phyloP scores from a whole-genome alignment of 2,797 vertebrate genomes.

The Acropternis orthonyx region DNA sequence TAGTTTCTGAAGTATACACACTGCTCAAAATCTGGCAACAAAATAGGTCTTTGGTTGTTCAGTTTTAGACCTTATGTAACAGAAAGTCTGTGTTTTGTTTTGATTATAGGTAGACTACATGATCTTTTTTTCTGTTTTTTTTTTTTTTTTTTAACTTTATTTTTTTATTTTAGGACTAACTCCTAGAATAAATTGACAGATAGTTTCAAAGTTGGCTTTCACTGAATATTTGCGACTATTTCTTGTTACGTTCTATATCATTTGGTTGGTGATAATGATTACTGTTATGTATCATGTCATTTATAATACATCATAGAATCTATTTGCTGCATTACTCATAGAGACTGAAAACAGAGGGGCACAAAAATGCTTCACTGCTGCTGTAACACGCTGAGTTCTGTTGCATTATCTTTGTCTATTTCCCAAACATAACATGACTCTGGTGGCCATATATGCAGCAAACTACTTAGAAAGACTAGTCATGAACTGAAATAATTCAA shows the following conservation, averaged over 20 bases:
- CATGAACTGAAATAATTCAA: neutral
- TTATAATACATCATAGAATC: constrained; percentile 3
- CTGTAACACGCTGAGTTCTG: neutral
- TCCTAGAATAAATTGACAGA: neutral
- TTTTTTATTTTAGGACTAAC: neutral
- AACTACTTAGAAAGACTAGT: neutral
- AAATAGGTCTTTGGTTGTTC: neutral
- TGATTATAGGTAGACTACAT: neutral
- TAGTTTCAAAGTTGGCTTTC: neutral
- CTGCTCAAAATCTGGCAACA: neutral
- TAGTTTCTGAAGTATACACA: neutral
- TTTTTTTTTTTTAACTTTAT: too few species aligned
- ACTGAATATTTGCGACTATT: neutral
- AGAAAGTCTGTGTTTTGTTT: neutral
- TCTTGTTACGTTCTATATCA: neutral
- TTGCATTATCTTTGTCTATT: neutral
- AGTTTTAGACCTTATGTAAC: neutral
- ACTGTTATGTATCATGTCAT: neutral
- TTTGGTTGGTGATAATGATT: neutral
- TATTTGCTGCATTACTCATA: constrained; percentile 12
- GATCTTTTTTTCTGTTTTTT: neutral
- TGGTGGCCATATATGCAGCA: neutral
- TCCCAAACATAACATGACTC: neutral
- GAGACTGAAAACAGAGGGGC: neutral
- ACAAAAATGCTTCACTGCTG: neutral